Evolutionary conservation across 2,113 vertebrate species (phyloP), one percentile per base, ranked within the genome.

Genomic region (Pantherophis guttatus): DNA sequence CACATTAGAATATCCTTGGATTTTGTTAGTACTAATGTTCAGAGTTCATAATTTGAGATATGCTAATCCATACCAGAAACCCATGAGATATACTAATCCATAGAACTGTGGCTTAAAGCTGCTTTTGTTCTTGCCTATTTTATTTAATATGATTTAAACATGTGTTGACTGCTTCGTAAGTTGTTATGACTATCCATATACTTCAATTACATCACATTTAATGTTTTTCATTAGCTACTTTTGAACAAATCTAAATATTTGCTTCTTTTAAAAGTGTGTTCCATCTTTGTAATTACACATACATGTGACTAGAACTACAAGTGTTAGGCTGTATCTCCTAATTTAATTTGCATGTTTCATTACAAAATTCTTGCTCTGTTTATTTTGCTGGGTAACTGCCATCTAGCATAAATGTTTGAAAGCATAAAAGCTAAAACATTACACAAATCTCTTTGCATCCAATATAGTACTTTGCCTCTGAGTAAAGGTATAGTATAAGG

Each of bases 291-390:
- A 59, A 19, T 81, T 50, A 29, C 70, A n/a, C 1, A 0, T 2
- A 23, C 81, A 3, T 90, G 2, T 5, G 0, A 58, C 3, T 52
- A 24, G 17, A 95, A 94, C 91, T 86, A 57, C 1, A 70, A 90
- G 0, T 6, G 44, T 0, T 52, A 39, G 33, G 87, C 11, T 3
- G 7, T n/a, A 75, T 54, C 52, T 62, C 0, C 55, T 5, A 0
- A 88, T 65, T 9, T 65, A 57, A 54, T 12, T 29, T 86, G 1
- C 48, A 81, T 8, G 5, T 39, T 94, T 52, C 5, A 24, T 33
- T 50, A 91, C 62, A 2, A 44, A 11, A 0, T 5, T 0, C 24
- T 19, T 0, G 70, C 58, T 1, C 13, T 48, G 5, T 54, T 53
- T 90, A 11, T 0, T 48, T 93, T 91, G 89, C 90, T 92, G 11